A percentile compares a stretch with the other conserved stretches of the same genome.
Conservation (phyloP, 2,113 vertebrate genomes). For the Paralichthys olivaceus region DNA sequence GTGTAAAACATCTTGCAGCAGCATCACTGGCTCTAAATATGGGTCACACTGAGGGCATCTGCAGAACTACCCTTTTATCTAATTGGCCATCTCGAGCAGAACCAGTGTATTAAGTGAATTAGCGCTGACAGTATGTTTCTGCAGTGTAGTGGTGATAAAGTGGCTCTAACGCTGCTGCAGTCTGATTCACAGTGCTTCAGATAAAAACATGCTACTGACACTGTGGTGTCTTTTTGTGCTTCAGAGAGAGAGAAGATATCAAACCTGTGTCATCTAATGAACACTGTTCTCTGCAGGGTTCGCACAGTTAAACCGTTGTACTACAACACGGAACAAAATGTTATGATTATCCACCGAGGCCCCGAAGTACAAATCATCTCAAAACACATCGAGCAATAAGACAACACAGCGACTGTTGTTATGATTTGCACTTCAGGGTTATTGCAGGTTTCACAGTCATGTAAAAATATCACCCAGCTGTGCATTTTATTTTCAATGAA, state of each 20-base stretch:
- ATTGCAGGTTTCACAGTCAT: no score
- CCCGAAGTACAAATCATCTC: no score
- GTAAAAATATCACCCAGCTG: no score
- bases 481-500: no score
- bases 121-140: slow-evolving; percentile 28
- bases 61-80: slow-evolving; percentile 20
- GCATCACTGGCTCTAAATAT: slow-evolving; percentile 8
- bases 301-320: no score
- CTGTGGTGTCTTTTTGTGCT: background rate
- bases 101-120: slow-evolving; percentile 35
- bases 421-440: no score
- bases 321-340: no score
- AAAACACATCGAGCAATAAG: no score
- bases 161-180: slow-evolving; percentile 10
- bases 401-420: no score
- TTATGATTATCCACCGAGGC: no score
- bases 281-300: background rate
- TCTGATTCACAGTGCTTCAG: slow-evolving; percentile 13
- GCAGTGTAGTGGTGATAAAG: slow-evolving; percentile 14
- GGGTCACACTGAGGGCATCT: slow-evolving; percentile 13
- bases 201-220: background rate
- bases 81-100: slow-evolving; percentile 33
- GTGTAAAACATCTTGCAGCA: background rate
- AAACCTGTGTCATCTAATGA: background rate
- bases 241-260: background rate